phyloP scores from a whole-genome alignment of 2,113 vertebrate genomes.

The Malurus elegans region DNA sequence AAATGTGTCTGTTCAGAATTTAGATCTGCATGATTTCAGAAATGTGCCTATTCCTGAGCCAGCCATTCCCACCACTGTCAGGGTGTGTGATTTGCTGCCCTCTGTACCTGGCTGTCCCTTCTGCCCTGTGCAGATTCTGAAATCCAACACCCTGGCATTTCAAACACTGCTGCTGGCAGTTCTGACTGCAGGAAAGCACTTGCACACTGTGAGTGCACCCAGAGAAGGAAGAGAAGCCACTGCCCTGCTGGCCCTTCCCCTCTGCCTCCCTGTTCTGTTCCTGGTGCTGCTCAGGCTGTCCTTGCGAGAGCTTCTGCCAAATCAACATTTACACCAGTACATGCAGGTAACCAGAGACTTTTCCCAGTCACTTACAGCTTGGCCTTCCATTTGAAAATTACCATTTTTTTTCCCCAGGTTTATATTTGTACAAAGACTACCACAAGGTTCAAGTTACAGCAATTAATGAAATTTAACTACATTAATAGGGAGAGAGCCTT shows the following conservation, averaged over 20 bases:
- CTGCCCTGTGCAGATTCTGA: not conserved
- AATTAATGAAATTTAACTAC: not conserved
- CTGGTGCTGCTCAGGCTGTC: not conserved
- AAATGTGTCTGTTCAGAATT: not conserved
- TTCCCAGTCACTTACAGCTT: not conserved
- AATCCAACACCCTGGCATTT: not conserved
- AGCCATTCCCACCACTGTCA: not conserved
- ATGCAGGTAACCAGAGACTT: not conserved
- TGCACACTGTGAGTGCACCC: not conserved
- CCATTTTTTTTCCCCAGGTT: not conserved
- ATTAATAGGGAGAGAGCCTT: not conserved
- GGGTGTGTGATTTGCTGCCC: not conserved
- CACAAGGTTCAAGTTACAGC: not conserved
- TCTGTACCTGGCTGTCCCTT: not conserved
- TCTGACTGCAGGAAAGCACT: not conserved
- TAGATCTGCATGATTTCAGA: not conserved
- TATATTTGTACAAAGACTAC: not conserved
- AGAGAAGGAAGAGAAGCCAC: not conserved
- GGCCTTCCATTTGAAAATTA: not conserved
- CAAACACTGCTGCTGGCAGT: rapidly evolving
- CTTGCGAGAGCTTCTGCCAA: not conserved
- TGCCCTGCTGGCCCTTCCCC: not conserved
- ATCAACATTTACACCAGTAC: not conserved
- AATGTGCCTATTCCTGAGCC: not conserved
- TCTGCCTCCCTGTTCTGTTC: not conserved